Base-by-base conservation (phyloP, 2,113 vertebrate species). In the Rhineura floridana region DNA sequence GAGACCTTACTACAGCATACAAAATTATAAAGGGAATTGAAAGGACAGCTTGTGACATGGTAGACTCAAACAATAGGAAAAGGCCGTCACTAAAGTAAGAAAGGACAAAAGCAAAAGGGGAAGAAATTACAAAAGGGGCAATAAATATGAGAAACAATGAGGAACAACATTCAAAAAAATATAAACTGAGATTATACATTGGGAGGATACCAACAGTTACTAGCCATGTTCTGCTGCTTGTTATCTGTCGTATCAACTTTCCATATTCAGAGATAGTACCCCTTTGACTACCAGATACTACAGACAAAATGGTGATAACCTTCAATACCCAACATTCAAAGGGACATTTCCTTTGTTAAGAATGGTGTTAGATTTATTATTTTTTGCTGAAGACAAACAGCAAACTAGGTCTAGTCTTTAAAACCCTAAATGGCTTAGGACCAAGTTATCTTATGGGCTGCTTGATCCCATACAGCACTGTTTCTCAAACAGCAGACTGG, bases 91-190 rank as follows among this genome's bases (percentile, higher is more conserved):
- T 83, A 93, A 90, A 88, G 89, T 94, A 90, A 92, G 93, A 95
- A 94, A 95, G 90, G 91, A 89, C 95, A 95, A 93, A 69, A 92
- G 88, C 87, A 94, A 93, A 93, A 92, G 91, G 89, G 90, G 88
- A 93, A 90, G 91, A 94, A 94, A 94, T 93, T 93, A 93, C 89
- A 93, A 91, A 91, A 87, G 4, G 63, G 94, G 92, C 88, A 94
- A 93, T 90, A 93, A 94, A 91, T 92, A 90, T 86, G 91, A 92
- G 91, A 94, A 93, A 93, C 86, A 90, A 85, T 84, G 86, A 89
- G 83, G 28, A 92, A 89, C 93, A 81, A 42, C 90, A 93, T 92
- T 89, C 89, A 93, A 93, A 94, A 90, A 86, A 92, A 5, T 87
- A 87, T 87, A 62, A 90, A 11, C 87, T 90, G 87, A 93, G 89